A percentile compares a stretch with the other conserved stretches of the same genome.
phyloP scores from a whole-genome alignment of 2,113 vertebrate species.

The Carassius carassius region DNA sequence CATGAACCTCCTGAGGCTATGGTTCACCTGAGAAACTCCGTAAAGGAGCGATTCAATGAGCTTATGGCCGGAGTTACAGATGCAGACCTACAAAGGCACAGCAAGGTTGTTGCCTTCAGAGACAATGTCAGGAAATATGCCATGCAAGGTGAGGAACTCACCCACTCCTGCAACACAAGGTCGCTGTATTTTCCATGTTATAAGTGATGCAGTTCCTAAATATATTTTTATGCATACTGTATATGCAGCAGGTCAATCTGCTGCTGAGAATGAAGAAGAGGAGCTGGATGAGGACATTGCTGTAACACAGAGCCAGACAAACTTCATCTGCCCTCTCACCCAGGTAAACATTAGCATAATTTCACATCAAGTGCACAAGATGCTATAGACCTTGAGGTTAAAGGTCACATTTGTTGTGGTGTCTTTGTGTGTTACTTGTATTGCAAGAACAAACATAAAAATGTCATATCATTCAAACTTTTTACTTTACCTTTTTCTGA shows the following conservation, averaged over 20 bases:
- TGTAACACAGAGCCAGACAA: slow-evolving; percentile 87
- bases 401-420: not conserved
- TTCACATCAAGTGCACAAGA: not conserved
- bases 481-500: slow-evolving; percentile 40
- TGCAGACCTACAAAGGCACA: slow-evolving; percentile 67
- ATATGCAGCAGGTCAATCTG: slow-evolving; percentile 57
- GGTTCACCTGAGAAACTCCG: slow-evolving; percentile 67
- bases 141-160: slow-evolving; percentile 61
- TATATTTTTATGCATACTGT: slow-evolving; percentile 30
- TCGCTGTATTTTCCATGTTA: too few species aligned
- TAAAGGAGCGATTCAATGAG: slow-evolving; percentile 64
- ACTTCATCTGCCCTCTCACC: slow-evolving; percentile 92
- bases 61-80: slow-evolving; percentile 60
- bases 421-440: not conserved
- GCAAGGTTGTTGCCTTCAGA: slow-evolving; percentile 71
- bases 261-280: slow-evolving; percentile 67
- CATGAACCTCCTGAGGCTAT: slow-evolving; percentile 70
- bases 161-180: not conserved
- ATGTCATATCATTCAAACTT: not conserved
- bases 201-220: not conserved
- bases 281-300: slow-evolving; percentile 89
- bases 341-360: slow-evolving; percentile 76
- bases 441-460: not conserved
- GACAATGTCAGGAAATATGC: slow-evolving; percentile 64
- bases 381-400: not conserved